A percentile compares a stretch with the other conserved stretches of the same genome.
phyloP scores from a whole-genome alignment of 2,888 invertebrate genomes.

The Hyppa rectilinea region DNA sequence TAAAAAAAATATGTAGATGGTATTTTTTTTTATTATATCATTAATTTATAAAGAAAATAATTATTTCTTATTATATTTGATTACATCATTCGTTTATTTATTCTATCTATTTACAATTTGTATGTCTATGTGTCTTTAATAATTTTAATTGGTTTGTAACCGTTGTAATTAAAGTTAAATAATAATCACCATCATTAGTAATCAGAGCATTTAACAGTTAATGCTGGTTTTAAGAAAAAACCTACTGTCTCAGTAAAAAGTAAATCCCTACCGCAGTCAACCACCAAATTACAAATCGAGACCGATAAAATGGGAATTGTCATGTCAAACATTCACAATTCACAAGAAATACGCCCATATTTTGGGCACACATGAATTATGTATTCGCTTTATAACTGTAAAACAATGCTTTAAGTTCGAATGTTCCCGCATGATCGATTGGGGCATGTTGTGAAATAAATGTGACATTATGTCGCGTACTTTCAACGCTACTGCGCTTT shows the following conservation, averaged over 20 bases:
- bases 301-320: slow-evolving; percentile 36
- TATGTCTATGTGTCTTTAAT: no score
- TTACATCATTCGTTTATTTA: no score
- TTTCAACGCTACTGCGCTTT: slow-evolving; percentile 17
- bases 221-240: not conserved
- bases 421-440: slow-evolving; percentile 66
- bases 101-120: no score
- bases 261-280: not conserved
- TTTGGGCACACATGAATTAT: slow-evolving; percentile 75
- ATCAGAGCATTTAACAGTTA: not conserved
- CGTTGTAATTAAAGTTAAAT: no score
- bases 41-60: no score
- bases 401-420: slow-evolving; percentile 67
- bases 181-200: not conserved
- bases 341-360: slow-evolving; percentile 58
- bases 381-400: slow-evolving; percentile 75
- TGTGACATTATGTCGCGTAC: slow-evolving; percentile 29
- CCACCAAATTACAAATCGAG: not conserved
- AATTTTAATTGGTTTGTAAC: no score
- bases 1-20: no score
- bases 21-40: no score
- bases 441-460: slow-evolving; percentile 53
- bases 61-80: no score
- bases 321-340: slow-evolving; percentile 36
- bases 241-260: not conserved